These are phyloP conservation scores for Callocephalon fimbriatum DNA, from an alignment of 2,113 vertebrate species.

Conservation along the genomic window DNA sequence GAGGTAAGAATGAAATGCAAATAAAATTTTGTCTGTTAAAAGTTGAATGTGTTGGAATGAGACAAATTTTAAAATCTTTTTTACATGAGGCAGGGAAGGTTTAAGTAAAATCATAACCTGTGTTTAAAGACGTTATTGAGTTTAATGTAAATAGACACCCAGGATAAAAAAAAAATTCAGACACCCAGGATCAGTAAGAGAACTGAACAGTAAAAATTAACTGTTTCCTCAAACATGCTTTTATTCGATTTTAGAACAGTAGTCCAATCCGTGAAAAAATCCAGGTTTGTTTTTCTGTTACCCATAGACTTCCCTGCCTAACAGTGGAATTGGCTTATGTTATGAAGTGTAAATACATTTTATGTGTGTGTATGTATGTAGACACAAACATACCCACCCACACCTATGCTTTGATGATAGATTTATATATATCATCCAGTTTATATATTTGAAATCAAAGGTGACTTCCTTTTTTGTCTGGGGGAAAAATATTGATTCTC, in stretches of 20 bases:
- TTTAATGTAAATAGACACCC: neutral
- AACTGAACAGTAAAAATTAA: neutral
- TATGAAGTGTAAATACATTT: neutral
- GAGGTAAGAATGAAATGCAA: constrained; percentile 80
- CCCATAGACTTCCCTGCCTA: neutral
- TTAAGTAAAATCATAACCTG: neutral
- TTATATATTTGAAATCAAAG: neutral
- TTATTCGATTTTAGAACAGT: neutral
- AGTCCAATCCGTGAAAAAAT: neutral
- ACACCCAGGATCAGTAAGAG: neutral
- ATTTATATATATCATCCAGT: neutral
- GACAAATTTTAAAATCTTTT: neutral
- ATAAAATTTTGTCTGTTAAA: neutral
- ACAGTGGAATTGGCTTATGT: neutral
- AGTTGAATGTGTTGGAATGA: neutral
- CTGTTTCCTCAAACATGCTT: neutral
- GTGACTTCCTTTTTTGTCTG: neutral
- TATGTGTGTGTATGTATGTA: rapidly evolving
- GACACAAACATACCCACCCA: neutral
- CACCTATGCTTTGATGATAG: neutral
- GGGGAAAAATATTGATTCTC: neutral
- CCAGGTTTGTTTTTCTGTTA: neutral
- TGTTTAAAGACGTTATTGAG: neutral
- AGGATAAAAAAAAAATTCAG: neutral
- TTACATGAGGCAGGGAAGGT: rapidly evolving